Evolutionary conservation across 2,888 invertebrate genomes (phyloP), one percentile per base, ranked within the genome.

Genomic region (Opisthograptis luteolata): DNA sequence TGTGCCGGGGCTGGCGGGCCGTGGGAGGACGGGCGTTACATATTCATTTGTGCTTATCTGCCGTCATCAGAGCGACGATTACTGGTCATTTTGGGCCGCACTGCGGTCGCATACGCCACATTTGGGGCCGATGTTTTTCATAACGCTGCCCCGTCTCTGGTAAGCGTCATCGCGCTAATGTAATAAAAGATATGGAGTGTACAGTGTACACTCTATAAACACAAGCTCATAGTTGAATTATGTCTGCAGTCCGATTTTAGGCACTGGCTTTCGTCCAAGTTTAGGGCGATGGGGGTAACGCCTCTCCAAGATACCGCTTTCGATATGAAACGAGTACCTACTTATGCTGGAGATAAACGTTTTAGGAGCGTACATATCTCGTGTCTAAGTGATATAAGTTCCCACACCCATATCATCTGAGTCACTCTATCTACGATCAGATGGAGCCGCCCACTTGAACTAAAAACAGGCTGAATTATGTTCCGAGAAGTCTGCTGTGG

Each of bases 11-110:
- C 81, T 78, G 66, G 70, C 69, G 72, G 75, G 73, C 73, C 81
- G 87, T 85, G 87, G 86, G 88, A 85, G 82, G 82, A 81, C 74
- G 70, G 72, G 76, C 79, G 81, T 84, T 84, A 86, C 84, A 85
- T 86, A 86, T 87, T 87, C 87, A 85, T 88, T 84, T 82, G 80
- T 66, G 79, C 81, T 88, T 89, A 88, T 88, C 88, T 84, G 66
- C 73, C 81, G 66, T 73, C 81, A 87, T 87, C 87, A 65, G 75
- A 67, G 62, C 70, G 70, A 73, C 73, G 74, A 82, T 86, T 84
- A 81, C 83, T 78, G 81, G 79, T 77, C 75, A 76, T 83, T 84
- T 79, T 58, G 73, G 75, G 70, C 68, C 67, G 65, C 55, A 62
- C 60, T 62, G 71, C 68, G 74, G 74, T 68, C 76, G 69, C 76